These are phyloP conservation scores for Drosophila greeni DNA, from an alignment of 2,888 invertebrate genomes.

Conservation along the genomic window DNA sequence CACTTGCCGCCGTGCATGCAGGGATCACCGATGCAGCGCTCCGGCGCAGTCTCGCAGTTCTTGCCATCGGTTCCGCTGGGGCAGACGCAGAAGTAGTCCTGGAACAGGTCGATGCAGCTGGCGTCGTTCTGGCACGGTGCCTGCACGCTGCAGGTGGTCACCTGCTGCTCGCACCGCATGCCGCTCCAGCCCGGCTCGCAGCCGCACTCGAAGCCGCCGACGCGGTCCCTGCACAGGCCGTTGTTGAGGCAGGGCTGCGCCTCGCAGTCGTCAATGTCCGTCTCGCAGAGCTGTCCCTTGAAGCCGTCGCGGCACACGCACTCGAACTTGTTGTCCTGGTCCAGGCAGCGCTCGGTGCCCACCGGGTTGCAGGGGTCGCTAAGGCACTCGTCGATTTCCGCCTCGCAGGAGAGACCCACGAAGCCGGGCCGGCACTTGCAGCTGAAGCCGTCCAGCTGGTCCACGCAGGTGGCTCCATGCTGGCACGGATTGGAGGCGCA, in stretches of 20 bases:
- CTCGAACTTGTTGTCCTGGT: constrained; percentile 90
- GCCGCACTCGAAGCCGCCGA: constrained; percentile 89
- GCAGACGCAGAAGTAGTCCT: constrained; percentile 83
- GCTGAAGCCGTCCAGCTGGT: constrained; percentile 92
- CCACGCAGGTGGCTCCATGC: constrained; percentile 92
- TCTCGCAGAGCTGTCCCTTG: constrained; percentile 89
- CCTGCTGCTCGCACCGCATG: constrained; percentile 89
- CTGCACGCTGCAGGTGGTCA: constrained; percentile 89
- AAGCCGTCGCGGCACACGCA: constrained; percentile 95
- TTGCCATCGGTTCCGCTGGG: constrained; percentile 97
- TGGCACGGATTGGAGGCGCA: constrained; percentile 94
- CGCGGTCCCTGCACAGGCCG: constrained; percentile 91
- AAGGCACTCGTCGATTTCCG: constrained; percentile 94
- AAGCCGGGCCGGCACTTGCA: constrained; percentile 97
- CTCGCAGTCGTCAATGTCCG: constrained; percentile 92
- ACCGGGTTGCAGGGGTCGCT: constrained; percentile 93
- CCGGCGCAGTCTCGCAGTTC: constrained; percentile 97
- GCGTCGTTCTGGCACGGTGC: constrained; percentile 96
- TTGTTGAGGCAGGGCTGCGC: constrained; percentile 92
- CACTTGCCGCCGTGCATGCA: constrained; percentile 98
- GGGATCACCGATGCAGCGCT: constrained; percentile 84
- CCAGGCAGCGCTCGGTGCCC: constrained; percentile 93
- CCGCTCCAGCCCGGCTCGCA: constrained; percentile 94
- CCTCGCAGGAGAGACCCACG: constrained; percentile 95
- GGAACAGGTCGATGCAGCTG: constrained; percentile 93